Percentiles rank a stretch among this genome's conserved stretches.
Conservation (phyloP, 2,888 invertebrate species). For the Coecobrya sp. region DNA sequence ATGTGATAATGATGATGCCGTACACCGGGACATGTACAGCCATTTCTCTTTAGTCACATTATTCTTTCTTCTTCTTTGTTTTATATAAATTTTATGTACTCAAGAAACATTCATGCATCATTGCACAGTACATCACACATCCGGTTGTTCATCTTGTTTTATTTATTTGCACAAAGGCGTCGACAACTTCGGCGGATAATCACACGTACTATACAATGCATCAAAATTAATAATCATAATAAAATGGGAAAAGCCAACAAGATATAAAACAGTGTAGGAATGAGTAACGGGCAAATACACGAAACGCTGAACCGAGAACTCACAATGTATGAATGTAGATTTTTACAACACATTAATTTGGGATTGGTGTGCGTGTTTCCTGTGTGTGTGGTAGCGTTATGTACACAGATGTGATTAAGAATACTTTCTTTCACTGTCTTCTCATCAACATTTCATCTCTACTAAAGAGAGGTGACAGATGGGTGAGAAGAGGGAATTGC, state of each 20-base stretch:
- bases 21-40: constrained; percentile 26
- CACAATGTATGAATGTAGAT: background rate
- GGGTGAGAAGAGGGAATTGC: constrained; percentile 75
- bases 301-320: background rate
- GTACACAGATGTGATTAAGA: background rate
- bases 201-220: constrained; percentile 25
- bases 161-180: constrained; percentile 77
- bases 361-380: constrained; percentile 17
- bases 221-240: constrained; percentile 52
- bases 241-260: background rate
- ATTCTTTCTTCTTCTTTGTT: constrained; percentile 30
- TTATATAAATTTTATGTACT: constrained; percentile 59
- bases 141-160: constrained; percentile 53
- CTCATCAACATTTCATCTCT: background rate
- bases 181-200: constrained; percentile 47
- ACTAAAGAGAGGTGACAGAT: constrained; percentile 74
- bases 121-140: constrained; percentile 55
- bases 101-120: background rate
- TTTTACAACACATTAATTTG: background rate
- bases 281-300: background rate
- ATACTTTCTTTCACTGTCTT: constrained; percentile 6
- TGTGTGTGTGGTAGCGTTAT: constrained; percentile 18
- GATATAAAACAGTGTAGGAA: background rate
- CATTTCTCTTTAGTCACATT: constrained; percentile 1
- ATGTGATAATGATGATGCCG: constrained; percentile 60